Percentiles rank a stretch among this genome's conserved stretches.
Evolutionary conservation across 1,140 invertebrate species (phyloP).

Genomic region (Rhyacophila brunnea): DNA sequence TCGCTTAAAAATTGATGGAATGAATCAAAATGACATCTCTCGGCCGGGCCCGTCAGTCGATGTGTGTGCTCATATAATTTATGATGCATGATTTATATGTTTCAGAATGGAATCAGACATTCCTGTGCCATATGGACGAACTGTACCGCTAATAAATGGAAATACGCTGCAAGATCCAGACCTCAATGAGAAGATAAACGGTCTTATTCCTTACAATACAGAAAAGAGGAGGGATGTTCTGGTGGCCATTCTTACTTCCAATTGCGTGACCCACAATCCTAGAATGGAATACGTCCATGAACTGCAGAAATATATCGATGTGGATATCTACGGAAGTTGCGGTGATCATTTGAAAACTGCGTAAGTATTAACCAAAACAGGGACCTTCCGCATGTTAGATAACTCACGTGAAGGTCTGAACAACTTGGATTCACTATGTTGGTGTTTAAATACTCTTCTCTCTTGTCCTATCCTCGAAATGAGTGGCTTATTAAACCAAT

Average conservation of each 20-base stretch:
- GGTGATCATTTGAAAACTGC: constrained; percentile 30
- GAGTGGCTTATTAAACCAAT: too few species aligned
- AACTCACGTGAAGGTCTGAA: too few species aligned
- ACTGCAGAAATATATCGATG: constrained; percentile 53
- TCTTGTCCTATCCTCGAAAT: too few species aligned
- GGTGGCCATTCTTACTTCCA: constrained; percentile 58
- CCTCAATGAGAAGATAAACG: neutral
- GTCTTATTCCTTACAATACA: constrained; percentile 15
- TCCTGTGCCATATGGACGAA: constrained; percentile 61
- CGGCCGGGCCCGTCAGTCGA: too few species aligned
- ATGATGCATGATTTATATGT: too few species aligned
- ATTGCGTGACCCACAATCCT: constrained; percentile 54
- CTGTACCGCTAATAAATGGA: constrained; percentile 36
- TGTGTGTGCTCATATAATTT: too few species aligned
- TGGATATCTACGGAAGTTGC: constrained; percentile 62
- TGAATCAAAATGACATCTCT: too few species aligned
- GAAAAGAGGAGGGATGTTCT: constrained; percentile 45
- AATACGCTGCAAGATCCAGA: neutral
- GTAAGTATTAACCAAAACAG: too few species aligned
- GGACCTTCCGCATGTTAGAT: too few species aligned
- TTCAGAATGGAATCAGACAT: constrained; percentile 59
- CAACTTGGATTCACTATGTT: too few species aligned
- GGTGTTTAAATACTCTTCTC: too few species aligned
- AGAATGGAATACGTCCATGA: constrained; percentile 57
- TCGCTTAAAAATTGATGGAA: too few species aligned